A percentile compares a stretch with the other conserved stretches of the same genome.
Conservation (phyloP, 2,888 invertebrate species). For the Troglohyphantes excavatus region DNA sequence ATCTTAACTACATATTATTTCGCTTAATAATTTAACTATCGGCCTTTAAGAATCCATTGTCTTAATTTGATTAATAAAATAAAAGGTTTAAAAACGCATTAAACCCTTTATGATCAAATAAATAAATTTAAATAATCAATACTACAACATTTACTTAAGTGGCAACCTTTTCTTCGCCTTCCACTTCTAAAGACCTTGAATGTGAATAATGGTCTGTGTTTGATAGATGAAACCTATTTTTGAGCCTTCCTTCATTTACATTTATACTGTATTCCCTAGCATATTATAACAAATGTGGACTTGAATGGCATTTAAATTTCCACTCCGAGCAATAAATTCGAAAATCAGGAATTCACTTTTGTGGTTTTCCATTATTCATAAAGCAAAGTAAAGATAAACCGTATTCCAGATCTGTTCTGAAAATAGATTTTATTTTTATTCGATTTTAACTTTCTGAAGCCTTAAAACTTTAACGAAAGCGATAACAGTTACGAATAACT, state of each 20-base stretch:
- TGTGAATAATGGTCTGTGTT: no score
- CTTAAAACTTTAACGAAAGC: no score
- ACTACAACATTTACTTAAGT: neutral
- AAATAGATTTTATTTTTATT: no score
- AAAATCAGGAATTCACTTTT: conserved; percentile 16
- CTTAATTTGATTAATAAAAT: no score
- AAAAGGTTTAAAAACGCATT: no score
- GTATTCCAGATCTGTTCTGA: neutral
- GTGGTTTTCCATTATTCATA: conserved; percentile 53
- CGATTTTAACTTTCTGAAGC: no score
- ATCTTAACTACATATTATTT: no score
- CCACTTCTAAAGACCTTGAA: neutral
- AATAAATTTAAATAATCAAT: neutral
- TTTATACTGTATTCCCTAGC: conserved; percentile 12
- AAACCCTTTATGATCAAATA: neutral
- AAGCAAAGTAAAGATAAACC: conserved; percentile 35
- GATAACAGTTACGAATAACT: no score
- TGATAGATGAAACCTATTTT: conserved; percentile 4
- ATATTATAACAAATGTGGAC: conserved; percentile 20
- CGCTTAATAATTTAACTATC: no score
- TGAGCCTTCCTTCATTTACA: neutral
- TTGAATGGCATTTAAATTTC: conserved; percentile 49
- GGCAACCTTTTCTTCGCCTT: neutral
- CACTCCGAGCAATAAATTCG: neutral
- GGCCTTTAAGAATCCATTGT: no score